Base-by-base conservation (phyloP, 1,140 invertebrate genomes). In the Euura saliciscinereae region DNA sequence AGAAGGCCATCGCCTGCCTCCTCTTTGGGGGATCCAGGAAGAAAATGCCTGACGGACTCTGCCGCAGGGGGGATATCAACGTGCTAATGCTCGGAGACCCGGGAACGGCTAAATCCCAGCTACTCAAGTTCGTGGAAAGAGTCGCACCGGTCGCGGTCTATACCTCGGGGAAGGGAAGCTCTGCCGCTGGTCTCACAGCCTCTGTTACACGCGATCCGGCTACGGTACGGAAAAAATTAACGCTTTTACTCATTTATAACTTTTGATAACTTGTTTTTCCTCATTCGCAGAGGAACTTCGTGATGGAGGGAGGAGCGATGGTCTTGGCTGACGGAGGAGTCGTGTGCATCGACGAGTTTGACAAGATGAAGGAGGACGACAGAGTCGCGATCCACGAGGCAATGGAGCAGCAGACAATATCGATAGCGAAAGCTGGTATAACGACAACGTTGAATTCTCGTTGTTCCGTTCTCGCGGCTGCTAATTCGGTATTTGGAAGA, bases 401-500 rank as follows among this genome's bases (percentile, higher is more conserved):
- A 45, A 99, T 99, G 99, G 99, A 99, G 86, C 99, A 99, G 82
- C 99, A 99, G 87, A 99, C 99, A 0, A 99, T 99, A 78, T 99
- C 98, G 3, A 99, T 99, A 83, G 99, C 99, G 2, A 99, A 99
- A 90, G 97, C 99, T 78, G 99, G 98, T 13, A 99, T 99, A 74
- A 99, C 98, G 3, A 99, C 98, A 2, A 99, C 98, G 0, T 85
- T 99, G 13, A 99, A 99, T 87, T 99, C 98, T 0, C 91, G 98
- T 5, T 99, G 99, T 87, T 98, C 98, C 0, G 98, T 99, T 7
- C 88, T 99, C 66, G 99, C 99, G 42, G 99, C 99, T 6, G 99
- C 99, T 2, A 99, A 99, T 88, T 98, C 97, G 42, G 96, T 99
- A 65, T 99, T 97, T 87, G 99, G 98, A 3, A 91, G 97, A 45